Conservation (phyloP, 2,113 vertebrate species). For the Rhinoderma darwinii region DNA sequence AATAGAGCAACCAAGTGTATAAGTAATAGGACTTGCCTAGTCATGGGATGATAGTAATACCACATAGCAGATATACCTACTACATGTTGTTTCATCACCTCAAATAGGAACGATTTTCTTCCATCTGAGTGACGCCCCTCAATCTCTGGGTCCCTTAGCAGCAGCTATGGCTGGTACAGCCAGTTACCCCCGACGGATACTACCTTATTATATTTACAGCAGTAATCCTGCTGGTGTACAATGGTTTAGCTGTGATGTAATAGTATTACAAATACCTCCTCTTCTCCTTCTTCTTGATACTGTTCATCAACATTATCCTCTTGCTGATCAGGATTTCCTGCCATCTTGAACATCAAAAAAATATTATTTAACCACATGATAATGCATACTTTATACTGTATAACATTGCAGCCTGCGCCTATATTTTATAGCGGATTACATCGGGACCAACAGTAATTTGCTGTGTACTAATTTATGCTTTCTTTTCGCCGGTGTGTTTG, state of each 20-base stretch:
- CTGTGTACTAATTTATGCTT: background rate
- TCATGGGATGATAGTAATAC: too few species aligned
- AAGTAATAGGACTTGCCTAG: too few species aligned
- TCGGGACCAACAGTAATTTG: background rate
- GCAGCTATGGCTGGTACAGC: too few species aligned
- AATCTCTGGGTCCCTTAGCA: too few species aligned
- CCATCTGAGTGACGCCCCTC: too few species aligned
- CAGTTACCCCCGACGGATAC: background rate
- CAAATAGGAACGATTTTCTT: too few species aligned
- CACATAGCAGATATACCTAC: too few species aligned
- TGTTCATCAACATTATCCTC: conserved; percentile 93
- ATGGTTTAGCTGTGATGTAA: background rate
- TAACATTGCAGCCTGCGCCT: background rate
- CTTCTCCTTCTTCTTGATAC: conserved; percentile 94
- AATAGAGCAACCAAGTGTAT: too few species aligned
- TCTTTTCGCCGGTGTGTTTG: background rate
- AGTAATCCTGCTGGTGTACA: background rate
- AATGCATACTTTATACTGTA: background rate
- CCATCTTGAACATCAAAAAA: conserved; percentile 80
- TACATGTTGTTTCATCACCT: too few species aligned
- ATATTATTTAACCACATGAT: background rate
- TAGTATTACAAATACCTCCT: conserved; percentile 78
- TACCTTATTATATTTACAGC: background rate
- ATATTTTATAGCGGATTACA: background rate
- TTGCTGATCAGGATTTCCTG: conserved; percentile 96